A percentile compares a stretch with the other conserved stretches of the same genome.
Evolutionary conservation across 2,888 invertebrate genomes (phyloP).

Genomic region (Leptopilina myrica): DNA sequence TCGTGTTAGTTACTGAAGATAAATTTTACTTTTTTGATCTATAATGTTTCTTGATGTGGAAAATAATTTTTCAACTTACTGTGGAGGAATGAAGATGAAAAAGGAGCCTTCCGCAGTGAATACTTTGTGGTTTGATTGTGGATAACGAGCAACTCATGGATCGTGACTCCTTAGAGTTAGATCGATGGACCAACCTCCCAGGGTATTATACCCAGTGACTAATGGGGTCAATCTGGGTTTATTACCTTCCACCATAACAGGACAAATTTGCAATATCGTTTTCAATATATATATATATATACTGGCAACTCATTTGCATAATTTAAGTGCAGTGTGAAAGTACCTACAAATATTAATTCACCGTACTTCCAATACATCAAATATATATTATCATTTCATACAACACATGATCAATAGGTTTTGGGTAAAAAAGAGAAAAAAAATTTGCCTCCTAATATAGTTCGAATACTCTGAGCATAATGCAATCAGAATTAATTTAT

Average conservation of each 20-base stretch:
- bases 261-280: conserved; percentile 29
- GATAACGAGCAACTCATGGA: conserved; percentile 19
- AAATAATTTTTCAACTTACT: background rate
- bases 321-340: background rate
- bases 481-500: too few species aligned
- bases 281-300: conserved; percentile 19
- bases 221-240: conserved; percentile 34
- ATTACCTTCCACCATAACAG: conserved; percentile 29
- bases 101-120: background rate
- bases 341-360: background rate
- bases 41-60: too few species aligned
- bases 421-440: too few species aligned
- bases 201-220: conserved; percentile 21
- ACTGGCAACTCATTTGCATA: conserved; percentile 19
- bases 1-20: too few species aligned
- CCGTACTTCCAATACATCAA: too few species aligned
- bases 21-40: too few species aligned
- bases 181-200: conserved; percentile 22
- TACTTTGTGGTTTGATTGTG: conserved; percentile 18
- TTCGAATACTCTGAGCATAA: too few species aligned
- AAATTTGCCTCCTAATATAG: too few species aligned
- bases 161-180: conserved; percentile 23
- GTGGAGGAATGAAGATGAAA: background rate
- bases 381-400: too few species aligned
- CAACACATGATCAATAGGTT: too few species aligned